Base-by-base conservation (phyloP, 2,797 vertebrate genomes). In the Betta splendens region DNA sequence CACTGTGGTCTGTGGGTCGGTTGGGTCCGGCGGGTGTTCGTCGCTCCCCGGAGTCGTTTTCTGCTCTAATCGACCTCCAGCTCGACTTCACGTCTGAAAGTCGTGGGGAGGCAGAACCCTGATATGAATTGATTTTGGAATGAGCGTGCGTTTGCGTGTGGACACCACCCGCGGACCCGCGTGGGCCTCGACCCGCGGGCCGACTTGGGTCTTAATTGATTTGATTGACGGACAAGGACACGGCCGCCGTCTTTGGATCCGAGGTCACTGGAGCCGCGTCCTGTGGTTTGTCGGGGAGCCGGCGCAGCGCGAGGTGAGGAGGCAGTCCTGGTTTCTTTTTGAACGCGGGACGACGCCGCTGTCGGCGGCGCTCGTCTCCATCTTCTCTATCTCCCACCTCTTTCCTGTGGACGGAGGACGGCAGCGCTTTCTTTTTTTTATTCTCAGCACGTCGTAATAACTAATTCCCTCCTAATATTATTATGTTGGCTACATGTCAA, bases 71-170 rank as follows among this genome's bases (percentile, higher is more conserved):
- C 77, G 73, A 85, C 81, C 73, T 75, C 67, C 56, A 48, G 57
- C 71, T 83, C 85, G 74, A n/a, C 75, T 82, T 87, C 75, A 83
- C 67, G 55, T 84, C 79, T 62, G 56, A 60, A 63, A 69, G 69
- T 77, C 64, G 40, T 74, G 64, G 77, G 65, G 55, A 78, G 67
- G 68, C 77, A 65, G 85, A 87, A 82, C 86, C 64, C 71, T 73
- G 83, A 89, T 77, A 80, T 81, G 71, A 80, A 87, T 85, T 81
- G 79, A 85, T 88, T 89, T 94, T 91, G 87, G 89, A 92, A 89
- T 89, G 85, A 91, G 87, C 85, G 85, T 85, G 81, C 84, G 87
- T 92, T 93, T 93, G 90, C 86, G 84, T 89, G 83, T 79, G 82
- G 87, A 84, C 84, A 81, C 69, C 84, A 81, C 70, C 81, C 83